Conservation (phyloP, 2,888 invertebrate species). For the Idaea aversata region DNA sequence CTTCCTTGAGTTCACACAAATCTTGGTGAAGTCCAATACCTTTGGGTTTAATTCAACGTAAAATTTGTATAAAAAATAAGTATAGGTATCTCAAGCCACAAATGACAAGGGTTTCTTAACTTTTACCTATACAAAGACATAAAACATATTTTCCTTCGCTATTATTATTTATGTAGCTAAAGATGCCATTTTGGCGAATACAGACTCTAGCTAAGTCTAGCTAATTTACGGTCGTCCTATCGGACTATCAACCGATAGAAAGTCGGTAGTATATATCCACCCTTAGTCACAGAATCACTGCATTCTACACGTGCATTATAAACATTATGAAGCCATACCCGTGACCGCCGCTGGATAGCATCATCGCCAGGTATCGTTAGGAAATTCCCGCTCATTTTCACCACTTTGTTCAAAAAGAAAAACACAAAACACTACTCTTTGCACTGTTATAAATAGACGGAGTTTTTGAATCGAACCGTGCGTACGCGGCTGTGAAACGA, state of each 20-base stretch:
- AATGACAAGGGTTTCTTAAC: too few species aligned
- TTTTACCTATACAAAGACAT: too few species aligned
- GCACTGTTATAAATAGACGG: constrained; percentile 42
- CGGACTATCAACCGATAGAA: background rate
- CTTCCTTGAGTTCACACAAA: too few species aligned
- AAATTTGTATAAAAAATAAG: too few species aligned
- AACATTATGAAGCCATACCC: constrained; percentile 56
- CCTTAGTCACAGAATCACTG: constrained; percentile 11
- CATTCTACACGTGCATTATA: constrained; percentile 17
- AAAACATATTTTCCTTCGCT: too few species aligned
- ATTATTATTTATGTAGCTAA: too few species aligned
- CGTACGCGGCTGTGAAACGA: constrained; percentile 57
- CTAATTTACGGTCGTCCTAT: background rate
- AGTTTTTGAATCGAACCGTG: constrained; percentile 44
- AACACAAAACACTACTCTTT: constrained; percentile 42
- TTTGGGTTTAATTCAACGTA: too few species aligned
- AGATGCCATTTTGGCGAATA: too few species aligned
- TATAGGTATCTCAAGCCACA: too few species aligned
- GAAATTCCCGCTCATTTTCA: constrained; percentile 75
- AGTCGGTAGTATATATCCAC: constrained; percentile 7
- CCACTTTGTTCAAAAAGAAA: constrained; percentile 36
- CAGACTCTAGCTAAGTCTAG: too few species aligned
- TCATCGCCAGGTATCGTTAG: constrained; percentile 72
- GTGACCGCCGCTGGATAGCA: constrained; percentile 59
- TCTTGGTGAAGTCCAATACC: too few species aligned